phyloP scores from a whole-genome alignment of 2,888 invertebrate genomes.

The Mythimna ferrago region DNA sequence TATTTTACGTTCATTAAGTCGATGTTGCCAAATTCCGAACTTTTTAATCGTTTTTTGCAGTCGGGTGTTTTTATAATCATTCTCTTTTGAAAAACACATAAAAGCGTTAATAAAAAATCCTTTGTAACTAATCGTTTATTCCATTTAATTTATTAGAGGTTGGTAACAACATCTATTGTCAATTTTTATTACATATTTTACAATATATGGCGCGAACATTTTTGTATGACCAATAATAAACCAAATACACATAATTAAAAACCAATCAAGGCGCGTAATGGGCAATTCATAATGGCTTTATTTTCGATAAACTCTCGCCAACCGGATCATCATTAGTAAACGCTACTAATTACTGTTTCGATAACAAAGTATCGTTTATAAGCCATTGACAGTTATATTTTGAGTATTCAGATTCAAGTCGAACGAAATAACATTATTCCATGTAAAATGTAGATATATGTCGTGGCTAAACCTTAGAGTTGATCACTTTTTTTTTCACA shows the following conservation, averaged over 20 bases:
- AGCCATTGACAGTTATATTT: constrained; percentile 12
- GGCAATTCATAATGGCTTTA: constrained; percentile 34
- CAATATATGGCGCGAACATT: not conserved
- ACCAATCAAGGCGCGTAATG: constrained; percentile 51
- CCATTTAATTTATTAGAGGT: not conserved
- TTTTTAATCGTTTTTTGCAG: too few species aligned
- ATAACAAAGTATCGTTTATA: constrained; percentile 20
- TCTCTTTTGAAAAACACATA: not conserved
- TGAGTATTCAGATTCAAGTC: not conserved
- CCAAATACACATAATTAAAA: constrained; percentile 52
- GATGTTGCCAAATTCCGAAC: too few species aligned
- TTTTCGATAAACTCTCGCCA: constrained; percentile 32
- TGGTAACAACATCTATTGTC: not conserved
- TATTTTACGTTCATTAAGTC: too few species aligned
- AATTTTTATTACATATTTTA: not conserved
- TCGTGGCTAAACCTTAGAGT: too few species aligned
- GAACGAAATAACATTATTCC: not conserved
- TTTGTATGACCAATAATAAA: not conserved
- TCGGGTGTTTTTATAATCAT: too few species aligned
- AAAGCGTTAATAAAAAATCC: constrained; percentile 2
- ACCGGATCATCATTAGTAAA: constrained; percentile 36
- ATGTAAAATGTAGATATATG: too few species aligned
- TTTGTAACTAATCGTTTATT: not conserved
- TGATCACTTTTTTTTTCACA: too few species aligned
- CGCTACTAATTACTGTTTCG: constrained; percentile 41